Evolutionary conservation across 2,888 invertebrate species (phyloP).

Genomic region (Tricholauxania praeusta): DNA sequence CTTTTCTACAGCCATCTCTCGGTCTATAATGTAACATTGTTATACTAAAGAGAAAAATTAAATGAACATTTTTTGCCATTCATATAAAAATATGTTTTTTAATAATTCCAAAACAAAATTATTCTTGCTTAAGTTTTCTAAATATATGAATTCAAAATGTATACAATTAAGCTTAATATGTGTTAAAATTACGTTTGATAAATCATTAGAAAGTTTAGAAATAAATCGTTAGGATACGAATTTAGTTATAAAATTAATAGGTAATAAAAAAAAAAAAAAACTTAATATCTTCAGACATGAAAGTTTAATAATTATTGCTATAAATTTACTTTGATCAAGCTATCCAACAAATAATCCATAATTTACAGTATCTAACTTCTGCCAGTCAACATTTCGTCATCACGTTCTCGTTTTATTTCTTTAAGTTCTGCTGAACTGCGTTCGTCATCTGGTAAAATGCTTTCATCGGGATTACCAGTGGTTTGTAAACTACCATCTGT

Average conservation of each 20-base stretch:
- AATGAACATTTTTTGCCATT: too few relatives aligned
- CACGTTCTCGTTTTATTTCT: slow-evolving; percentile 49
- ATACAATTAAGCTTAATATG: too few relatives aligned
- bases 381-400: slow-evolving; percentile 46
- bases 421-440: slow-evolving; percentile 18
- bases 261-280: neutral
- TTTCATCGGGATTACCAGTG: slow-evolving; percentile 29
- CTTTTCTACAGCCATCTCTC: too few relatives aligned
- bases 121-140: too few relatives aligned
- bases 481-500: neutral
- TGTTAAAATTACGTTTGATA: too few relatives aligned
- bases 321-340: neutral
- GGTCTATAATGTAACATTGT: too few relatives aligned
- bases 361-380: slow-evolving; percentile 27
- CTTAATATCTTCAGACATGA: neutral
- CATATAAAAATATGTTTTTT: too few relatives aligned
- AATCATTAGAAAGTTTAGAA: too few relatives aligned
- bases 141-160: too few relatives aligned
- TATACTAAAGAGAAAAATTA: too few relatives aligned
- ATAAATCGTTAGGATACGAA: too few relatives aligned
- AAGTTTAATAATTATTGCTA: neutral
- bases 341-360: neutral
- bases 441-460: slow-evolving; percentile 42
- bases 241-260: neutral
- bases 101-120: too few relatives aligned